phyloP scores from a whole-genome alignment of 2,797 vertebrate species.

The Varecia variegata region DNA sequence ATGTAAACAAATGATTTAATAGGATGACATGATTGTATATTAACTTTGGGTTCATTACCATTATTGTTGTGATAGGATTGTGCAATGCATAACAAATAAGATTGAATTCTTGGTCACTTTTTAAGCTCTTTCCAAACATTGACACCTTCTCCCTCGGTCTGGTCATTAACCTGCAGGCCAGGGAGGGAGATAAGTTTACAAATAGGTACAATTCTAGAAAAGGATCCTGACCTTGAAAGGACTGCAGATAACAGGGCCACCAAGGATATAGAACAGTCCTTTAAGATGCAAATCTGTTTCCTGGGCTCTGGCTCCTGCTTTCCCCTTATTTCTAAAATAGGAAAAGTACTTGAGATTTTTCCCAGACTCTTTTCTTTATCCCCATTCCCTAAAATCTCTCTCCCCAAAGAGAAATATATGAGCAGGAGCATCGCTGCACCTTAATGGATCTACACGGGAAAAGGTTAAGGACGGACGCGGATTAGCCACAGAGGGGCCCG shows the following conservation, averaged over 20 bases:
- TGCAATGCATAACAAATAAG: background rate
- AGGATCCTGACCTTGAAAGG: background rate
- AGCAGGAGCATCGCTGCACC: background rate
- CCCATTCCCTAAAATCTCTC: background rate
- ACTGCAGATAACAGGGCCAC: background rate
- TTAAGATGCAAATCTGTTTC: conserved; percentile 1
- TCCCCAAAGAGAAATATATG: background rate
- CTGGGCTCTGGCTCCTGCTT: background rate
- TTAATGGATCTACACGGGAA: background rate
- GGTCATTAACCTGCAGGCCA: background rate
- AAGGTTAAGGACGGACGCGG: background rate
- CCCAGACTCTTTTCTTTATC: background rate
- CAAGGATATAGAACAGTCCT: background rate
- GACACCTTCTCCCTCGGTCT: background rate
- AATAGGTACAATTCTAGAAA: background rate
- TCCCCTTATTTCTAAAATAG: background rate
- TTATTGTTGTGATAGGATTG: background rate
- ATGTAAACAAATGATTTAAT: background rate
- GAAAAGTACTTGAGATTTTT: background rate
- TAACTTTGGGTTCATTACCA: background rate
- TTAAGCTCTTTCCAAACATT: conserved; percentile 1
- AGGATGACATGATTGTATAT: background rate
- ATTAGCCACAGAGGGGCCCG: background rate
- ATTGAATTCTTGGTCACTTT: background rate
- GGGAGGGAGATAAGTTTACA: background rate